Base-by-base conservation (phyloP, 2,888 invertebrate species). In the Drosophila testacea region DNA sequence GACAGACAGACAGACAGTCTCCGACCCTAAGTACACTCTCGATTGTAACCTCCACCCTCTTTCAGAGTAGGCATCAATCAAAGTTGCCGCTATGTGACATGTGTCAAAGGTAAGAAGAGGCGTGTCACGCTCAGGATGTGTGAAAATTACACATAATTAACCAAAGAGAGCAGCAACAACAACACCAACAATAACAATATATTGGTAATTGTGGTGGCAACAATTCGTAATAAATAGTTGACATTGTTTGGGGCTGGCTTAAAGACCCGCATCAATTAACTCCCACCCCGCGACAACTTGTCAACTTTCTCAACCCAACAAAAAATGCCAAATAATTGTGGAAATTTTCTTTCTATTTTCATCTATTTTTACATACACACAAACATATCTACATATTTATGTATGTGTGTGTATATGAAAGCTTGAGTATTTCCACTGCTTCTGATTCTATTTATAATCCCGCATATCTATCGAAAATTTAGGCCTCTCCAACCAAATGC, bases 251-350 rank as follows among this genome's bases (percentile, higher is more conserved):
- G 22, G 4, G 39, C 28, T 47, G 44, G 7, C 55, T 47, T 59
- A 28, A 48, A 60, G 69, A 74, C 62, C 80, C 79, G 72, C 85
- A 85, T 88, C 85, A 85, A 85, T 85, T 83, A 85, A 79, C 81
- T 79, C 70, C 62, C 77, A 60, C 64, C 66, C 3, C 13, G 13
- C 42, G 6, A 6, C 6, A 38, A 27, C 46, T 55, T 78, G 81
- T 55, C 81, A 80, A 69, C 63, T 69, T 13, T 27, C 47, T 48
- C 62, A 42, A 22, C 22, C 3, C 2, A 32, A 32, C 6, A 32
- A 48, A 48, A 68, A 57, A 64, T 72, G 72, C 56, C 65, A 73
- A 69, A 50, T 60, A 74, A 79, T 72, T 70, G 72, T 75, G 22
- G 48, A 80, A 80, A 69, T 63, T 72, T 75, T 85, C 65, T 61